phyloP scores from a whole-genome alignment of 2,888 invertebrate species.

The Drosophila vallismaia region DNA sequence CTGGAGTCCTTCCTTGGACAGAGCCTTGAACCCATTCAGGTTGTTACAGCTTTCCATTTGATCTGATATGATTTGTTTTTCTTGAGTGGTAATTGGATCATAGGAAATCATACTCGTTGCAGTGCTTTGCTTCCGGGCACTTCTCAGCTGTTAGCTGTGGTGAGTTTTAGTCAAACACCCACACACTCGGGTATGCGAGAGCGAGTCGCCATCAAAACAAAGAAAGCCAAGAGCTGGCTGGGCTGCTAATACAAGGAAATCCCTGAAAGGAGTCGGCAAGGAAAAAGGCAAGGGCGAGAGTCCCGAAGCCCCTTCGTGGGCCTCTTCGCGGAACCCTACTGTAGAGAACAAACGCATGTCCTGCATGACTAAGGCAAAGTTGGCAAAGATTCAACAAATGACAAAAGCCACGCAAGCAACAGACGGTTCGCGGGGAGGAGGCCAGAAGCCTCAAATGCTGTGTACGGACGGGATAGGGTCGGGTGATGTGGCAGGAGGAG shows the following conservation, averaged over 20 bases:
- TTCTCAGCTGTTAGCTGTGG: conserved; percentile 54
- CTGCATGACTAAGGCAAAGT: conserved; percentile 67
- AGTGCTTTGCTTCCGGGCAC: conserved; percentile 1
- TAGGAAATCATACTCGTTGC: too few species aligned
- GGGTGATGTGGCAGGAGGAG: too few species aligned
- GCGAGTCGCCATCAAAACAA: conserved; percentile 71
- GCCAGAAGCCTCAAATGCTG: conserved; percentile 7
- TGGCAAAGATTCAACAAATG: conserved; percentile 76
- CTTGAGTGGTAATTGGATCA: too few species aligned
- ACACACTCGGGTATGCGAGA: conserved; percentile 39
- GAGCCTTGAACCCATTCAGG: too few species aligned
- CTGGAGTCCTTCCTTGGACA: too few species aligned
- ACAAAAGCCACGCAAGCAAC: conserved; percentile 67
- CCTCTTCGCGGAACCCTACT: conserved; percentile 2
- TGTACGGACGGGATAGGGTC: neutral
- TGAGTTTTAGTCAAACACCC: conserved; percentile 53
- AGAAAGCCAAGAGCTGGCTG: conserved; percentile 56
- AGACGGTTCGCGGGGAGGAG: conserved; percentile 43
- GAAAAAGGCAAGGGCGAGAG: neutral
- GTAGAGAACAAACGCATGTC: conserved; percentile 44
- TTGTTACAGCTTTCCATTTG: too few species aligned
- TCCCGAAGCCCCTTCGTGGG: neutral
- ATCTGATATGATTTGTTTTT: too few species aligned
- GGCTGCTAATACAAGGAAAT: conserved; percentile 27
- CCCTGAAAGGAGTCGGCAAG: neutral